Base-by-base conservation (phyloP, 1,140 invertebrate genomes). In the Listronotus oregonensis region DNA sequence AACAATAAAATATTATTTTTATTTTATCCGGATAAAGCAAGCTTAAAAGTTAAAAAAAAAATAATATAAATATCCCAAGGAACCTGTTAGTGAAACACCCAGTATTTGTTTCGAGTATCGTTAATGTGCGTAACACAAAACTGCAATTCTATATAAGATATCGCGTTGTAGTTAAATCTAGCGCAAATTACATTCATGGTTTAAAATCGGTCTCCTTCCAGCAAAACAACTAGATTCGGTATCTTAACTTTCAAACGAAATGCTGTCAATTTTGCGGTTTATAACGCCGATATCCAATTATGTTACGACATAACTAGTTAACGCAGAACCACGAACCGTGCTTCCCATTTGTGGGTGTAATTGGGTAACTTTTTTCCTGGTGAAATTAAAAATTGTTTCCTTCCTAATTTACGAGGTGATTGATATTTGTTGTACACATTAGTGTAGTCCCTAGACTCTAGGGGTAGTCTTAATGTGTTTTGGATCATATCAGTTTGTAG, bases 361-460 rank as follows among this genome's bases (percentile, higher is more conserved):
- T 50, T 50, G 47, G 47, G 47, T 50, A 50, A 50, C 47, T 50
- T 50, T 50, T 50, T 50, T 50, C 47, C 47, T 50, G 47, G 27
- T 50, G 15, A 50, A 31, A 50, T 18, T 31, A 50, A 50, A 6
- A 50, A 21, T 50, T 37, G 11, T 37, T 37, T 10, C 7, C 21
- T 27, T 27, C 21, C 21, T 27, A 27, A 27, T 27, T 27, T 27
- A 27, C 2, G 5, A 27, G 21, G 21, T 27, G 21, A 27, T 27
- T 27, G 2, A 27, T 27, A 27, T 27, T 27, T 27, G 5, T 27
- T 1, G 21, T 27, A 27, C 21, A 27, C 2, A 3, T 27, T 27
- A 27, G 21, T n/a, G n/a, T n/a, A n/a, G n/a, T n/a, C n/a, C n/a
- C n/a, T n/a, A n/a, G n/a, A n/a, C n/a, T 27, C 21, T 27, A 27